Percentiles rank a stretch among this genome's conserved stretches.
Conservation (phyloP, 1,140 invertebrate genomes). For the Frieseomelitta varia region DNA sequence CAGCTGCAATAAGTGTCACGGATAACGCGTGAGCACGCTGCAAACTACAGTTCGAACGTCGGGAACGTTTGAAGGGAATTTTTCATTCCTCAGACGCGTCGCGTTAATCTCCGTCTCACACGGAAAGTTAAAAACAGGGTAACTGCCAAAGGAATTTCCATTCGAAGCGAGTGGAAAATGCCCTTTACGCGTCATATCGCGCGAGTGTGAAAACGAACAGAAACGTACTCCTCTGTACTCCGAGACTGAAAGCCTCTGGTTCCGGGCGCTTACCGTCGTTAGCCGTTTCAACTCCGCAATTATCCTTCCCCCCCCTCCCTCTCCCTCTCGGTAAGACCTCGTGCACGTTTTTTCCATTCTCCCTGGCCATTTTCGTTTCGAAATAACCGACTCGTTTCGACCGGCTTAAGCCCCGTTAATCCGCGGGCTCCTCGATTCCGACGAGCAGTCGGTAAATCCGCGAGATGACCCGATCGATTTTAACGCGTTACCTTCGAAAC, state of each 20-base stretch:
- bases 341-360: not conserved
- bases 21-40: conserved; percentile 48
- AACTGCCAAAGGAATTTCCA: not conserved
- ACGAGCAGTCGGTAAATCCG: conserved; percentile 5
- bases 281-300: not conserved
- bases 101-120: not conserved
- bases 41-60: not conserved
- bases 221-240: not conserved
- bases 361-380: not conserved
- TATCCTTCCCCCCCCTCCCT: too few relatives aligned
- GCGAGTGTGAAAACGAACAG: not conserved
- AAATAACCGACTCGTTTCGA: not conserved
- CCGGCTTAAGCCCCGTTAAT: conserved; percentile 35
- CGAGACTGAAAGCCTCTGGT: not conserved
- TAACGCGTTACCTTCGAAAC: conserved; percentile 15
- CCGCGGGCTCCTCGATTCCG: conserved; percentile 6
- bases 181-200: too few relatives aligned
- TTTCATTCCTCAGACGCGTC: not conserved
- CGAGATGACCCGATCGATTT: not conserved
- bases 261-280: not conserved
- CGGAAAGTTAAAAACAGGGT: not conserved
- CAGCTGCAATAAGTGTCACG: conserved; percentile 61
- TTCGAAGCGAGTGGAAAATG: too few relatives aligned
- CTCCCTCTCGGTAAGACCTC: too few relatives aligned
- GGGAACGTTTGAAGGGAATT: not conserved